Percentiles rank a stretch among this genome's conserved stretches.
Conservation (phyloP, 2,797 vertebrate genomes). For the Micropoecilia bifurca region DNA sequence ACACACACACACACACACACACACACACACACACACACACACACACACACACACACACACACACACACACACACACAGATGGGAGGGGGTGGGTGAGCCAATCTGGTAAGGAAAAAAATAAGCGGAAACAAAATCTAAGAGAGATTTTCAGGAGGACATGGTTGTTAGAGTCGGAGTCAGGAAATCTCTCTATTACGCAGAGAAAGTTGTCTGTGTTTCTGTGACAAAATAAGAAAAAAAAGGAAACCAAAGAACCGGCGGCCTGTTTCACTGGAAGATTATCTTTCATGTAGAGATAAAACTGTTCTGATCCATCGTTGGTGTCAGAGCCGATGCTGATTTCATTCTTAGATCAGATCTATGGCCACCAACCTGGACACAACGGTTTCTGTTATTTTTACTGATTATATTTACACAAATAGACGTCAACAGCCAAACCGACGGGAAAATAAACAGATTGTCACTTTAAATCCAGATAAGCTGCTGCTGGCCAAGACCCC, state of each 20-base stretch:
- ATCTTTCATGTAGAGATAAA: background rate
- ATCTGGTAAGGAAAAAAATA: constrained; percentile 65
- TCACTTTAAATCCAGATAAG: too few relatives aligned
- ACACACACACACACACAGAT: constrained; percentile 53
- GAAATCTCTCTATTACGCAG: constrained; percentile 5
- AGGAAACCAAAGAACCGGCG: background rate
- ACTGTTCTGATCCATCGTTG: background rate
- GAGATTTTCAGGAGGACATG: constrained; percentile 38
- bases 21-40: constrained; percentile 26
- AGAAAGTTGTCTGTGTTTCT: background rate
- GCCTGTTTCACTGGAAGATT: background rate
- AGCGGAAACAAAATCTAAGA: constrained; percentile 51
- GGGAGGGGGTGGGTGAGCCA: constrained; percentile 65
- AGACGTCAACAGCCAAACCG: background rate
- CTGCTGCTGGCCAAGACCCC: too few relatives aligned
- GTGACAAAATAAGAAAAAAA: background rate
- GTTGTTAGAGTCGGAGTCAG: background rate
- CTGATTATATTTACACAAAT: background rate
- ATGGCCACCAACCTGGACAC: background rate
- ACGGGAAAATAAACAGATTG: background rate
- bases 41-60: constrained; percentile 33
- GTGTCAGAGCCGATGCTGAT: background rate
- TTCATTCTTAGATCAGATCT: background rate
- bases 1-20: constrained; percentile 2
- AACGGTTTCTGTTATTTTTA: background rate